These are phyloP conservation scores for Therioaphis trifolii DNA, from an alignment of 2,888 invertebrate genomes.

Conservation along the genomic window DNA sequence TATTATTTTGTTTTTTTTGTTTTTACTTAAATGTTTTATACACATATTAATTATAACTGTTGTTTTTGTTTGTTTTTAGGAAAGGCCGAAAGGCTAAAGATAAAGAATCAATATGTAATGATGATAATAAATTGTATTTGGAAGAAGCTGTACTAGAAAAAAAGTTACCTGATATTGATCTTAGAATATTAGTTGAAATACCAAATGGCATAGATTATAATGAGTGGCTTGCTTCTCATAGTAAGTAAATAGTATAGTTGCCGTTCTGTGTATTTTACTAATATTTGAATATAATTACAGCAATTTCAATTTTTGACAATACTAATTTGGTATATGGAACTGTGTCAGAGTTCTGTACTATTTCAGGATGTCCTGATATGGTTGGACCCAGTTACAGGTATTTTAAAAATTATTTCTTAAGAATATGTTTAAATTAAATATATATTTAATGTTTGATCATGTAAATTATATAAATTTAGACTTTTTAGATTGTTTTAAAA, in stretches of 20 bases:
- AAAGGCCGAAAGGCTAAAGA: constrained; percentile 93
- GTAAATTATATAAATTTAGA: too few species aligned
- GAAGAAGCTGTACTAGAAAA: constrained; percentile 94
- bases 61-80: constrained; percentile 73
- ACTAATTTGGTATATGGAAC: constrained; percentile 98
- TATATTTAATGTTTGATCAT: too few species aligned
- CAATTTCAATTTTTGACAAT: constrained; percentile 98
- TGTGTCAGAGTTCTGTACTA: constrained; percentile 98
- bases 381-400: constrained; percentile 93
- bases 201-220: constrained; percentile 96
- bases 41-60: too few species aligned
- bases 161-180: constrained; percentile 92
- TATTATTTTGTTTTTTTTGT: too few species aligned
- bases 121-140: constrained; percentile 93
- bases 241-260: constrained; percentile 73
- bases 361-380: constrained; percentile 96
- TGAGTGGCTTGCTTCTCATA: constrained; percentile 99
- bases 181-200: constrained; percentile 92
- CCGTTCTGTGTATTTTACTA: background rate
- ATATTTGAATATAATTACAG: constrained; percentile 71
- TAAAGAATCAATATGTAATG: constrained; percentile 82
- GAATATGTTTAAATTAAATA: too few species aligned
- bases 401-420: constrained; percentile 64
- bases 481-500: too few species aligned
- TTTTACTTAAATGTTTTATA: too few species aligned